Base-by-base conservation (phyloP, 2,888 invertebrate species). In the Hirtodrosophila histrioides region DNA sequence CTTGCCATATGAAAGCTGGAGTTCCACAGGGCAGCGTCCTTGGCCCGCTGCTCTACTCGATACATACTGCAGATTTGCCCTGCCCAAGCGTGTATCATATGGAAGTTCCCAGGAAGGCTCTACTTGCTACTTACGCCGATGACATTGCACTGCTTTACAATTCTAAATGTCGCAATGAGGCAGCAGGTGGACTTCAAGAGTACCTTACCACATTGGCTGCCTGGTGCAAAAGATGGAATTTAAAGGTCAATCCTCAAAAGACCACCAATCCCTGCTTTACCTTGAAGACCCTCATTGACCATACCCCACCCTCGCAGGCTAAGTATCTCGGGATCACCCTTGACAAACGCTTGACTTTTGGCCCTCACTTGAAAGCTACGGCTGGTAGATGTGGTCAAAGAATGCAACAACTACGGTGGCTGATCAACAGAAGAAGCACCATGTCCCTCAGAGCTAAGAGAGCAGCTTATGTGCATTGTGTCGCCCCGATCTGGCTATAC, bases 311-410 rank as follows among this genome's bases (percentile, higher is more conserved):
- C 17, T 29, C 12, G 3, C 49, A 43, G 36, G 49, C 43, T 0
- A 43, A 35, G 27, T 57, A 57, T 29, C 48, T 48, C 17, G 48
- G 27, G 10, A 51, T 51, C n/a, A 51, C 40, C 10, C 23, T 51
- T 33, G 45, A 51, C 35, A 60, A 51, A 40, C 60, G 50, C 5
- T 37, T 54, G 17, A 54, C 54, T 6, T 44, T 44, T 44, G 44
- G 44, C 3, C 36, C 36, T 8, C 54, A 54, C 36, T 7, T 44
- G 0, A 54, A 54, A 54, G 36, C 43, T 24, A 29, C 36, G 9
- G 29, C 8, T 0, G 11, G 12, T 37, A 44, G 35, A 43, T 51
- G 51, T 24, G 3, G 29, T 1, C 27, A 9, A 5, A 54, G 37
- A 29, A 10, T 44, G 9, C 17, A 29, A 29, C 50, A 50, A 12